Percentiles rank a stretch among this genome's conserved stretches.
Conservation (phyloP, 2,113 vertebrate species). For the Nesoenas mayeri region DNA sequence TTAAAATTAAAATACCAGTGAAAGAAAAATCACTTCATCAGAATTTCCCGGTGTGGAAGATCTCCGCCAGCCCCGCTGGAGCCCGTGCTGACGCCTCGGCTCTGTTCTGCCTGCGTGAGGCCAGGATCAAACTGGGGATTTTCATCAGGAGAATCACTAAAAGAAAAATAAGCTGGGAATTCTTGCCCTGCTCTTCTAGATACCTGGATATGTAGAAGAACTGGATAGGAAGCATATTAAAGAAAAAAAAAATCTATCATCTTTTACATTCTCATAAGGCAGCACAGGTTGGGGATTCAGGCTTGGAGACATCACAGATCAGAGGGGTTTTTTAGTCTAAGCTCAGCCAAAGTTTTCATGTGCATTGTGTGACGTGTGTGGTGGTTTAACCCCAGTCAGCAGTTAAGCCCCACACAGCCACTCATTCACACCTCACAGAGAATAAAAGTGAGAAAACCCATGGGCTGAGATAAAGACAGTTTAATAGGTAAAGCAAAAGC, state of each 20-base stretch:
- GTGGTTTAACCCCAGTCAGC: background rate
- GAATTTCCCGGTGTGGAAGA: background rate
- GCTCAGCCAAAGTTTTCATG: background rate
- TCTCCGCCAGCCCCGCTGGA: background rate
- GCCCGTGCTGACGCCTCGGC: rapidly evolving
- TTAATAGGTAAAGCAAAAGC: too few species aligned
- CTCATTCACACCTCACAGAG: too few species aligned
- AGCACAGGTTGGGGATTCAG: background rate
- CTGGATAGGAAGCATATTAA: background rate
- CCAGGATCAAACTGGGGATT: background rate
- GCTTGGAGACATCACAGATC: background rate
- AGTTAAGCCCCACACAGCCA: too few species aligned
- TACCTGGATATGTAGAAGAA: background rate
- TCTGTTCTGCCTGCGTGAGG: background rate
- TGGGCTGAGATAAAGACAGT: too few species aligned
- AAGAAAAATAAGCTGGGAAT: background rate
- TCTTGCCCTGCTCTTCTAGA: background rate
- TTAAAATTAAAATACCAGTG: background rate
- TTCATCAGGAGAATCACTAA: background rate
- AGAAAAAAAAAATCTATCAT: background rate
- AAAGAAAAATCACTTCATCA: background rate
- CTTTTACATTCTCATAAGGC: background rate
- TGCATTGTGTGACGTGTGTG: rapidly evolving
- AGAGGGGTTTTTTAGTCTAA: background rate
- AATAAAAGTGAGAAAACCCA: too few species aligned